A percentile compares a stretch with the other conserved stretches of the same genome.
Evolutionary conservation across 1,140 invertebrate genomes (phyloP).

Genomic region (Rhizoglyphus robini): DNA sequence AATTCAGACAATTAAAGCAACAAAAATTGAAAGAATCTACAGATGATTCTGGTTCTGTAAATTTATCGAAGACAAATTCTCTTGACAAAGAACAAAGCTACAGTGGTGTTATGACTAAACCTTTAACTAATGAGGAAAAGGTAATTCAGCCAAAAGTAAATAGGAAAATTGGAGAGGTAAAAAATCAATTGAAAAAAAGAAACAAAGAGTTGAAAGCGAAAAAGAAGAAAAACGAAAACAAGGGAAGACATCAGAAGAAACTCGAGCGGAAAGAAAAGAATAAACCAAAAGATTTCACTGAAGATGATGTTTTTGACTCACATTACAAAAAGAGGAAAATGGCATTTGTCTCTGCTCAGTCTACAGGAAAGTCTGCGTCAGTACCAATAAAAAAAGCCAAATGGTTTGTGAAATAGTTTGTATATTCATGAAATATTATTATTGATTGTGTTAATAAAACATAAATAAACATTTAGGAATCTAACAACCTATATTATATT

Average conservation of each 20-base stretch:
- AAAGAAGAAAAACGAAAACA: neutral
- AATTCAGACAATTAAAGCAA: slow-evolving; percentile 29
- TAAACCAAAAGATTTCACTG: neutral
- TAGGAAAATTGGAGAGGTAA: slow-evolving; percentile 17
- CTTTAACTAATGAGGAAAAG: slow-evolving; percentile 20
- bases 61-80: neutral
- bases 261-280: neutral
- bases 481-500: neutral
- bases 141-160: slow-evolving; percentile 4
- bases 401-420: slow-evolving; percentile 5
- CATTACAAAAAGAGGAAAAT: slow-evolving; percentile 1
- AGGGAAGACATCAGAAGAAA: neutral
- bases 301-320: slow-evolving; percentile 8
- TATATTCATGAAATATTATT: neutral
- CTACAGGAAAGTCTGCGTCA: neutral
- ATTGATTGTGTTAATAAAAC: neutral
- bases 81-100: slow-evolving; percentile 4
- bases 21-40: slow-evolving; percentile 3
- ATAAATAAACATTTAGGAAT: neutral
- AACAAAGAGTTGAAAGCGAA: slow-evolving; percentile 11
- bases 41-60: neutral
- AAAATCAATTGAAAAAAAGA: slow-evolving; percentile 16
- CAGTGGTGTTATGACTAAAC: slow-evolving; percentile 18
- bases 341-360: neutral
- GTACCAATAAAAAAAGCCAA: neutral